Conservation (phyloP, 2,113 vertebrate species). For the Daubentonia madagascariensis region DNA sequence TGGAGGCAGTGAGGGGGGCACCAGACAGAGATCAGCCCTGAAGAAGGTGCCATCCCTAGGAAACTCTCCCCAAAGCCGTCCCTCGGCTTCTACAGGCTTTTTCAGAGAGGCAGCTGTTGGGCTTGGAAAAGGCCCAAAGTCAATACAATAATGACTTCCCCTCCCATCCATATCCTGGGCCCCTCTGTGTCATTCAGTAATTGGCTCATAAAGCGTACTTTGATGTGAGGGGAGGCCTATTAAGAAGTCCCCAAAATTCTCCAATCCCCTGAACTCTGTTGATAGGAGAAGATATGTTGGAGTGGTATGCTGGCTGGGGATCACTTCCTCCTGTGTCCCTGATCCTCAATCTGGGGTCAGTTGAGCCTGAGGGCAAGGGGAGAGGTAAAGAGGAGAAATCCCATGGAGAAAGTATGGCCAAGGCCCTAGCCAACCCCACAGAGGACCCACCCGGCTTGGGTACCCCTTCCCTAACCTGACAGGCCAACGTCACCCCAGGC, state of each 20-base stretch:
- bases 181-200: conserved; percentile 43
- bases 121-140: conserved; percentile 62
- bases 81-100: background rate
- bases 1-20: background rate
- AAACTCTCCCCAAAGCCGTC: background rate
- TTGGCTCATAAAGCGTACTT: conserved; percentile 57
- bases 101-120: conserved; percentile 38
- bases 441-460: background rate
- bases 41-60: background rate
- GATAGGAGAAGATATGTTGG: background rate
- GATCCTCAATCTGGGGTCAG: background rate
- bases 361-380: background rate
- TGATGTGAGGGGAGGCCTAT: conserved; percentile 27
- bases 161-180: conserved; percentile 3
- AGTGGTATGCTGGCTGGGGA: background rate
- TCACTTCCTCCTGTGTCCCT: background rate
- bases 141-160: conserved; percentile 55
- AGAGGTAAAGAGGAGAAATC: background rate
- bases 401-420: background rate
- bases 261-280: background rate
- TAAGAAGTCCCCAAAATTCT: conserved; percentile 18
- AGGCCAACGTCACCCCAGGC: background rate
- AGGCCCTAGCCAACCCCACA: background rate
- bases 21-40: background rate
- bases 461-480: background rate